Evolutionary conservation across 2,797 vertebrate genomes (phyloP).

Genomic region (Denticeps clupeoides): DNA sequence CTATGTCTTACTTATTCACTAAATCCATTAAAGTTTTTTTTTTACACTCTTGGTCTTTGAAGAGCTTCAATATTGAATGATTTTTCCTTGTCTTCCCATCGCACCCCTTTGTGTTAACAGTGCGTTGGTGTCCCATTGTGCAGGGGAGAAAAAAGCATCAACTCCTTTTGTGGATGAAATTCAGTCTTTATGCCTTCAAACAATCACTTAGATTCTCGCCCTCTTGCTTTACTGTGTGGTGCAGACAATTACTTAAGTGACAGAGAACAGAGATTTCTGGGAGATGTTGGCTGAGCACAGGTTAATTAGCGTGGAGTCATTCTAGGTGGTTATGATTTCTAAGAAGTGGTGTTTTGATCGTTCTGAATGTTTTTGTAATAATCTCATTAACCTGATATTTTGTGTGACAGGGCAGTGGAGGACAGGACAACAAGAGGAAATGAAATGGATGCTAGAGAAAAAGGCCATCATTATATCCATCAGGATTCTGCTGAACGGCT

Average conservation of each 20-base stretch:
- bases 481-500: no score
- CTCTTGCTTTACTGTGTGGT: no score
- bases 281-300: constrained; percentile 4
- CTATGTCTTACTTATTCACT: not conserved
- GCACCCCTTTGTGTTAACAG: constrained; percentile 27
- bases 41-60: constrained; percentile 27
- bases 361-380: constrained; percentile 4
- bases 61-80: constrained; percentile 33
- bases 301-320: constrained; percentile 12
- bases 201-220: no score
- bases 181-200: no score
- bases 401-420: constrained; percentile 8
- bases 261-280: no score
- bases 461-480: constrained; percentile 26
- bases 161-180: not conserved
- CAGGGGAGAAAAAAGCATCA: constrained; percentile 29
- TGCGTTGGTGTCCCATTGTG: constrained; percentile 16
- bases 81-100: constrained; percentile 25
- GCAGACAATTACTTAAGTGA: no score
- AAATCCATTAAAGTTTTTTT: not conserved
- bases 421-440: constrained; percentile 1
- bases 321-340: constrained; percentile 6
- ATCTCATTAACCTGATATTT: constrained; percentile 9
- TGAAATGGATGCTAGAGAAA: constrained; percentile 6
- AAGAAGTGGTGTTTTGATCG: not conserved